Base-by-base conservation (phyloP, 2,113 vertebrate genomes). In the Zapornia atra region DNA sequence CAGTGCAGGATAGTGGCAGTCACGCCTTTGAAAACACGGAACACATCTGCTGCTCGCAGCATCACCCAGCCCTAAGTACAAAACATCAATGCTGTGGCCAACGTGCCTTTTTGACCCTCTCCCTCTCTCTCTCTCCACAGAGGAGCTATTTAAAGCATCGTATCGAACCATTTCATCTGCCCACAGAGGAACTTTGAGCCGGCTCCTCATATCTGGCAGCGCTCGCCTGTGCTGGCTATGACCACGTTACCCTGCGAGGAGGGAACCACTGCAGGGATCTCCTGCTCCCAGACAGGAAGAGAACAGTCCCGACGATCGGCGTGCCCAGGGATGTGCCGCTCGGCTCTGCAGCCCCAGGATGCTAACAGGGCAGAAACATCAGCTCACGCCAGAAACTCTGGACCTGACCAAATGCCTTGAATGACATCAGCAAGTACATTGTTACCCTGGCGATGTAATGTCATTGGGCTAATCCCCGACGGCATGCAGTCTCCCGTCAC, bases 91-190 rank as follows among this genome's bases (percentile, higher is more conserved):
- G 48, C 68, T n/a, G 26, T 0, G 6, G 88, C 89, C 65, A 69
- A 21, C 0, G 12, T 51, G 78, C 81, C 90, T 84, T 80, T 34
- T n/a, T 56, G 77, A 86, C 77, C 93, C 11, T 2, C 72, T 44
- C 54, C 29, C 77, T 24, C 65, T 18, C 64, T 22, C 82, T 22
- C 82, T 76, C 64, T 82, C 73, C 48, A 7, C 78, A 73, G 68
- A 81, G 59, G 51, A 96, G 71, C 60, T 76, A 87, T 86, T 97
- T 90, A 86, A 91, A 77, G 70, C 63, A 56, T 61, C 20, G 2
- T 25, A 91, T 44, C 15, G 91, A 97, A 78, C 75, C 24, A 4
- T 51, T 91, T 79, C 46, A 8, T 79, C 70, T 72, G 73, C 31
- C 71, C 59, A 11, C 1, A 77, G 82, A 83, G 42, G 44, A 91